Evolutionary conservation across 2,888 invertebrate genomes (phyloP).

Genomic region (Pseudococcus viburni): DNA sequence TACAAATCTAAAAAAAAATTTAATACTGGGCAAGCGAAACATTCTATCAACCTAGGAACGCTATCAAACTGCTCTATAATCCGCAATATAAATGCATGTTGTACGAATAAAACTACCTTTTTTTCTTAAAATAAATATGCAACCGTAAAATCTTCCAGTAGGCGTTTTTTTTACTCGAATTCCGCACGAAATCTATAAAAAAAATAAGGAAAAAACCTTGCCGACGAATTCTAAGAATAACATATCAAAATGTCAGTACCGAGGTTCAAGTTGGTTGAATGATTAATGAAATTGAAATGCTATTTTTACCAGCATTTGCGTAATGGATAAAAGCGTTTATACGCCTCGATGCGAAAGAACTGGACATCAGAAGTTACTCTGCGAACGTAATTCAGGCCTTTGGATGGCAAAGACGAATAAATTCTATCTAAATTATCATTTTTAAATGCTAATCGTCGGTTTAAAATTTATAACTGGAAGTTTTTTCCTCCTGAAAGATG

Average conservation of each 20-base stretch:
- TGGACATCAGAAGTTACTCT: background rate
- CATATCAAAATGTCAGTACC: slow-evolving; percentile 2
- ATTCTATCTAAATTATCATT: slow-evolving; percentile 7
- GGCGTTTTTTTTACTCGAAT: background rate
- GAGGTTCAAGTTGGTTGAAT: background rate
- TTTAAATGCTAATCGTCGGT: background rate
- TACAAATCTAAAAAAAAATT: background rate
- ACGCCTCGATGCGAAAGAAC: slow-evolving; percentile 5
- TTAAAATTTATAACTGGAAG: background rate
- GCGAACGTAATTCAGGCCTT: background rate
- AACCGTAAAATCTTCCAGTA: slow-evolving; percentile 19
- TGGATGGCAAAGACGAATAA: slow-evolving; percentile 4
- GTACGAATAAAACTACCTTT: background rate
- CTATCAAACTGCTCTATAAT: background rate
- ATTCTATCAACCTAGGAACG: background rate
- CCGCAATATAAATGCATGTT: background rate
- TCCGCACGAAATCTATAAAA: background rate
- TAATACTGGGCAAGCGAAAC: background rate
- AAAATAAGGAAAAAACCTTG: background rate
- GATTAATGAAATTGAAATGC: slow-evolving; percentile 10
- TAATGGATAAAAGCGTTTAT: background rate
- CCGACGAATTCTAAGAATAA: background rate
- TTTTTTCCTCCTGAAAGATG: background rate
- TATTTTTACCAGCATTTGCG: slow-evolving; percentile 25
- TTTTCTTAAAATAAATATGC: background rate